Base-by-base conservation (phyloP, 2,113 vertebrate genomes). In the Aphyosemion australe region DNA sequence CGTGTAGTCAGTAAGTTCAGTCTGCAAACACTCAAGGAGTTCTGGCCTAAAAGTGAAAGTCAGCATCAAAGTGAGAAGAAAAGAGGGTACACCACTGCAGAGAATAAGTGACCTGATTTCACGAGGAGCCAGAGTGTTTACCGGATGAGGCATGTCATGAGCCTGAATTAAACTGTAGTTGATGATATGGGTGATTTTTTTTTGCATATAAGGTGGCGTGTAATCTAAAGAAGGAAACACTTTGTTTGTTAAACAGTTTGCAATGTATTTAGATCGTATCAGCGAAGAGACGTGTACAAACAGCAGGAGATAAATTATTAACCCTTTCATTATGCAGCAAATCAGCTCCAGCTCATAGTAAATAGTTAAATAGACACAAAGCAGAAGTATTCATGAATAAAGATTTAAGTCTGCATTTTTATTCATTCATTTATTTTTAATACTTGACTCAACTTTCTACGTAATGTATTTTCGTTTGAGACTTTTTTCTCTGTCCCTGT, bases 1-100 rank as follows among this genome's bases (percentile, higher is more conserved):
- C 43, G 14, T 12, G 7, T 13, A 16, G 41, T 8, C 5, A 19
- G 56, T 49, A 49, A 56, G 65, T 73, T 62, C 75, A 64, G 55
- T 79, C 42, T 56, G 72, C 55, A 79, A 87, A 79, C 49, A 73
- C 51, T 20, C 10, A 7, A 55, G 13, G 46, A 37, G 50, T 52
- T 68, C 32, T 48, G 47, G 69, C 65, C 39, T 68, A 2, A 59
- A 70, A 68, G 78, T 19, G 11, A 75, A 69, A 68, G 16, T 71
- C 57, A 53, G 39, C 65, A 21, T 73, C 18, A 58, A 56, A 68
- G 50, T 71, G 69, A 74, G 71, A 80, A 50, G 43, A 45, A 65
- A 65, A 56, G 4, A 26, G 47, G 59, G 45, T 50, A 31, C 39
- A 42, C 41, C 46, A 34, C 46, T 54, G 12, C 18, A 45, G 50